Conservation (phyloP, 1,140 invertebrate species). For the Orussus abietinus region DNA sequence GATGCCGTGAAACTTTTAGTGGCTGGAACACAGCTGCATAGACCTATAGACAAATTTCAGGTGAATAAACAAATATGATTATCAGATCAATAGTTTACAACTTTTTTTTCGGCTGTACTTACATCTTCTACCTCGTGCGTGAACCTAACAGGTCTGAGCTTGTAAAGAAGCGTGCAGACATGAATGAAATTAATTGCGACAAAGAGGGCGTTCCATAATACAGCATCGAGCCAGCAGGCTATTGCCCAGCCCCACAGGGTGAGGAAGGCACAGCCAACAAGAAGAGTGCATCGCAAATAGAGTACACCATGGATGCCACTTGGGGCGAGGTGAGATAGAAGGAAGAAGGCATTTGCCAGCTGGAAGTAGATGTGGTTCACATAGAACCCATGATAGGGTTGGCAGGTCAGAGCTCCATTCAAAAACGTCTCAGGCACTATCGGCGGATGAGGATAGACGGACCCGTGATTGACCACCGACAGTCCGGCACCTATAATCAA, state of each 20-base stretch:
- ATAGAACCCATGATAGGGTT: slow-evolving; percentile 51
- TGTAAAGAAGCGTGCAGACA: slow-evolving; percentile 74
- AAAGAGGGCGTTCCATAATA: slow-evolving; percentile 82
- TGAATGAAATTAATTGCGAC: slow-evolving; percentile 79
- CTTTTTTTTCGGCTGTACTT: slow-evolving; percentile 30
- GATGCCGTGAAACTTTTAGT: slow-evolving; percentile 71
- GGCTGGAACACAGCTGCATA: slow-evolving; percentile 80
- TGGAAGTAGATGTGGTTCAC: slow-evolving; percentile 77
- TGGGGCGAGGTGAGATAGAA: slow-evolving; percentile 76
- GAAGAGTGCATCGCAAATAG: slow-evolving; percentile 70
- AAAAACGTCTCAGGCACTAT: slow-evolving; percentile 51
- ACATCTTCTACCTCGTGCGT: slow-evolving; percentile 82
- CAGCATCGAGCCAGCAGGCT: slow-evolving; percentile 78
- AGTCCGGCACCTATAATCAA: slow-evolving; percentile 40
- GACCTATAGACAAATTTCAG: slow-evolving; percentile 56
- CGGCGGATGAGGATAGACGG: slow-evolving; percentile 43
- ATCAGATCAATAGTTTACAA: slow-evolving; percentile 5
- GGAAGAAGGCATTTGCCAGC: slow-evolving; percentile 77
- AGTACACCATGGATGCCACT: slow-evolving; percentile 74
- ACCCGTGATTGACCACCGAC: slow-evolving; percentile 37
- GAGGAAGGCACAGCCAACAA: slow-evolving; percentile 74
- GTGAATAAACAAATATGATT: slow-evolving; percentile 4
- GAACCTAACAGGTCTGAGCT: slow-evolving; percentile 77
- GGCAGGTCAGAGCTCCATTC: slow-evolving; percentile 48
- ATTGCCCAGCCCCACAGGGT: slow-evolving; percentile 80